phyloP scores from a whole-genome alignment of 2,797 vertebrate genomes.

The Orientallactaga sibirica region DNA sequence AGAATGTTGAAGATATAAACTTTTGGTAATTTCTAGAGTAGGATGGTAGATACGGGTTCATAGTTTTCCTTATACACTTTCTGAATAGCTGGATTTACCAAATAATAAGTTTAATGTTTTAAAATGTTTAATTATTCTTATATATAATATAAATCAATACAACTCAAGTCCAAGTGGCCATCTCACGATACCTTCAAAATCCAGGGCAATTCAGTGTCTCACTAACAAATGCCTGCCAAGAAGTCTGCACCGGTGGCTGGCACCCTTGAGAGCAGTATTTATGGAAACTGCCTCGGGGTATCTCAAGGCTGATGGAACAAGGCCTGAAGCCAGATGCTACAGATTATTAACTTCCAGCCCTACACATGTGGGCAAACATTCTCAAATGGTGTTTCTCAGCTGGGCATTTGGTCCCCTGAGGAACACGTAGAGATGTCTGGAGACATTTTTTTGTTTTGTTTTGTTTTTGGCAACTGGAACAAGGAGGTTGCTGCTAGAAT shows the following conservation, averaged over 20 bases:
- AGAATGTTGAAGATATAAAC: background rate
- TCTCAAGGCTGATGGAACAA: background rate
- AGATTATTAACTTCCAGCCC: constrained; percentile 5
- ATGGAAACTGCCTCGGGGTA: constrained; percentile 30
- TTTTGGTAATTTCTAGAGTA: constrained; percentile 3
- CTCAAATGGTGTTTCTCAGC: background rate
- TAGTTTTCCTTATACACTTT: background rate
- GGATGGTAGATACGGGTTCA: background rate
- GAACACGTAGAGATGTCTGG: background rate
- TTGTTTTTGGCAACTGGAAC: background rate
- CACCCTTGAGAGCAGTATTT: background rate
- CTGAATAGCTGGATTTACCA: constrained; percentile 8
- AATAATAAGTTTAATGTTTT: constrained; percentile 27
- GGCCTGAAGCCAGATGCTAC: background rate
- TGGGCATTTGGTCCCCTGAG: background rate
- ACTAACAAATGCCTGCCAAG: background rate
- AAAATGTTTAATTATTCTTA: constrained; percentile 36
- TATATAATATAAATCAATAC: constrained; percentile 30
- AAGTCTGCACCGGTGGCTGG: background rate
- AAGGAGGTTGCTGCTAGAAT: background rate
- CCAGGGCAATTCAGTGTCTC: background rate
- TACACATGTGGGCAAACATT: background rate
- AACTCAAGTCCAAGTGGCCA: background rate
- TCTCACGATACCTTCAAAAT: background rate
- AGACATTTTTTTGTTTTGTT: background rate